phyloP scores from a whole-genome alignment of 2,888 invertebrate species.

The Tenthredo livida region DNA sequence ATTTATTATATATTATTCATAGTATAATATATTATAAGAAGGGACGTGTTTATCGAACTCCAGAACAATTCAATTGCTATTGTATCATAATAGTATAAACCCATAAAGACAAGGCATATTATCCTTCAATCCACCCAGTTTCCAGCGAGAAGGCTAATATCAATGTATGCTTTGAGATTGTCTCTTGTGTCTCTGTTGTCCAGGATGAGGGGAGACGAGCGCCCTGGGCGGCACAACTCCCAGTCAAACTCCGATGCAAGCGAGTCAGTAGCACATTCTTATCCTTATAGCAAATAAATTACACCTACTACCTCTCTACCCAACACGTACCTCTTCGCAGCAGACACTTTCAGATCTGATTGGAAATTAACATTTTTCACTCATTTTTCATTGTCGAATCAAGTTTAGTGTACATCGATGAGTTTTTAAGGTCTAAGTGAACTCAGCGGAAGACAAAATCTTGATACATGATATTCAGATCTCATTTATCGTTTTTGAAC shows the following conservation, averaged over 20 bases:
- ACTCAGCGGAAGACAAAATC: not conserved
- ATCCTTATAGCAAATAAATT: slow-evolving; percentile 55
- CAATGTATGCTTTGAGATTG: slow-evolving; percentile 51
- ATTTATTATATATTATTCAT: not conserved
- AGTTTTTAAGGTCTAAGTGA: not conserved
- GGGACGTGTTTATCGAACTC: not conserved
- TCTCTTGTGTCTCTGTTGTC: slow-evolving; percentile 57
- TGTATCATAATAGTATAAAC: not conserved
- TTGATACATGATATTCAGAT: not conserved
- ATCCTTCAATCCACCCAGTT: slow-evolving; percentile 34
- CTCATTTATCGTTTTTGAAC: not conserved
- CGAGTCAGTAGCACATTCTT: slow-evolving; percentile 59
- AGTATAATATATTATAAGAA: not conserved
- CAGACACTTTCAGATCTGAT: slow-evolving; percentile 47
- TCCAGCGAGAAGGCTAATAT: slow-evolving; percentile 48
- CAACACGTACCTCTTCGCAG: slow-evolving; percentile 28
- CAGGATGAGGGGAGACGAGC: slow-evolving; percentile 60
- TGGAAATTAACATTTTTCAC: not conserved
- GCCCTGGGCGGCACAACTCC: slow-evolving; percentile 58
- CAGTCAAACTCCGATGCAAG: slow-evolving; percentile 58
- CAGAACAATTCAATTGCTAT: not conserved
- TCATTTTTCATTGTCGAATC: not conserved
- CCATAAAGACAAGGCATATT: not conserved
- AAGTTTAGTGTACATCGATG: not conserved
- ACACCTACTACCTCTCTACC: slow-evolving; percentile 53